Evolutionary conservation across 2,797 vertebrate species (phyloP).

Genomic region (Cryptoblepharus egeriae): DNA sequence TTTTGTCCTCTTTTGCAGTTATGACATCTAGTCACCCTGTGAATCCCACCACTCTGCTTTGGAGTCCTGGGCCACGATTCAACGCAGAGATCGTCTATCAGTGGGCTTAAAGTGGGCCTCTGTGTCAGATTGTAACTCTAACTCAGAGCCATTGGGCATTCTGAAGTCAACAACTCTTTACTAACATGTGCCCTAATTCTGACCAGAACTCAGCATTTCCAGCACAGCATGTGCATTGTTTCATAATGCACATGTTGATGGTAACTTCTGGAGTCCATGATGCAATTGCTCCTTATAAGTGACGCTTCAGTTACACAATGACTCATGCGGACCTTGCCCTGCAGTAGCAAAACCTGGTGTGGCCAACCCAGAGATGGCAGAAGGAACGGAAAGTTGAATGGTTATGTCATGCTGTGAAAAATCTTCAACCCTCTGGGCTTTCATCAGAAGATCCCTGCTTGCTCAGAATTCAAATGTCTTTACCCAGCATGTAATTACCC

Average conservation of each 20-base stretch:
- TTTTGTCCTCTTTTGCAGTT: too few relatives aligned
- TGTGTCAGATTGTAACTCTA: background rate
- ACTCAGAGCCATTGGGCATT: background rate
- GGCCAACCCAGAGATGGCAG: background rate
- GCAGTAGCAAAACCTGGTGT: background rate
- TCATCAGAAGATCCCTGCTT: background rate
- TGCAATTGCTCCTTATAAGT: too few relatives aligned
- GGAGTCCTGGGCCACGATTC: background rate
- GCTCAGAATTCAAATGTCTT: background rate
- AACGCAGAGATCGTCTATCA: background rate
- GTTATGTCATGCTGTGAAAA: background rate
- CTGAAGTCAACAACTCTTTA: background rate
- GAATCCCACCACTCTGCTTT: background rate
- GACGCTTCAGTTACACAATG: slow-evolving; percentile 20
- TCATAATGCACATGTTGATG: background rate
- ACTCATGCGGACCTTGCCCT: background rate
- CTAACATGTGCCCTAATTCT: background rate
- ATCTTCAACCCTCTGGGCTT: background rate
- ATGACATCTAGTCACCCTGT: too few relatives aligned
- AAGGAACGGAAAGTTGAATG: background rate
- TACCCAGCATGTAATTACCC: too few relatives aligned
- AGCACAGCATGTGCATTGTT: background rate
- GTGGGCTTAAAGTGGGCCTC: background rate
- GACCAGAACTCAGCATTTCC: background rate
- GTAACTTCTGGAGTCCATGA: background rate